These are phyloP conservation scores for Lasiurus cinereus DNA, from an alignment of 2,113 vertebrate genomes.

Conservation along the genomic window DNA sequence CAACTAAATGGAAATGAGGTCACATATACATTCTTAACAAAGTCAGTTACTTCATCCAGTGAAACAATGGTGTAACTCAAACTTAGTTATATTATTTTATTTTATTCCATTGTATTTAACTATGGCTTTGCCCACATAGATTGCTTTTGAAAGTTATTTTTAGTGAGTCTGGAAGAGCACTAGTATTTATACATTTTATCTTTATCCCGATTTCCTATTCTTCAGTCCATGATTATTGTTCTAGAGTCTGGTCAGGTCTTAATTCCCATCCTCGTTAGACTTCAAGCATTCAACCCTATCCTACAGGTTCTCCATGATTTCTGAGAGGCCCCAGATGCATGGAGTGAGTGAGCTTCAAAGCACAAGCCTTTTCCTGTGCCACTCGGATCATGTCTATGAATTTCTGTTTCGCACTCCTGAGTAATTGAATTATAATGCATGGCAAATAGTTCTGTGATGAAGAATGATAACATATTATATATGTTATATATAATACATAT, in stretches of 20 bases:
- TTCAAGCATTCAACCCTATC: neutral
- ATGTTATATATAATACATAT: too few relatives aligned
- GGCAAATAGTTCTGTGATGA: neutral
- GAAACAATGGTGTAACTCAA: neutral
- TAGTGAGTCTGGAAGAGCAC: neutral
- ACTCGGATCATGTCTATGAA: neutral
- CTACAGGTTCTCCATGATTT: neutral
- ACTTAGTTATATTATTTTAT: neutral
- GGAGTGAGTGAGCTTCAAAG: neutral
- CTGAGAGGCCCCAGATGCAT: too few relatives aligned
- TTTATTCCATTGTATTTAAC: neutral
- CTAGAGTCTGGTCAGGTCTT: neutral
- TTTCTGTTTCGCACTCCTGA: neutral
- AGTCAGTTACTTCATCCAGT: neutral
- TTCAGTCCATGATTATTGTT: neutral
- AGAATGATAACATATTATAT: neutral
- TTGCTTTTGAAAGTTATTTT: constrained; percentile 18
- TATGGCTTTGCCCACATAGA: neutral
- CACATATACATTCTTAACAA: neutral
- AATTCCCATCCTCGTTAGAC: neutral
- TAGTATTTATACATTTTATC: neutral
- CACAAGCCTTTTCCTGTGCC: neutral
- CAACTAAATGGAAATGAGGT: neutral
- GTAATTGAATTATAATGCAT: neutral
- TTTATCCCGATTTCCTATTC: neutral